A percentile compares a stretch with the other conserved stretches of the same genome.
Evolutionary conservation across 2,113 vertebrate genomes (phyloP).

Genomic region (Neotoma lepida): DNA sequence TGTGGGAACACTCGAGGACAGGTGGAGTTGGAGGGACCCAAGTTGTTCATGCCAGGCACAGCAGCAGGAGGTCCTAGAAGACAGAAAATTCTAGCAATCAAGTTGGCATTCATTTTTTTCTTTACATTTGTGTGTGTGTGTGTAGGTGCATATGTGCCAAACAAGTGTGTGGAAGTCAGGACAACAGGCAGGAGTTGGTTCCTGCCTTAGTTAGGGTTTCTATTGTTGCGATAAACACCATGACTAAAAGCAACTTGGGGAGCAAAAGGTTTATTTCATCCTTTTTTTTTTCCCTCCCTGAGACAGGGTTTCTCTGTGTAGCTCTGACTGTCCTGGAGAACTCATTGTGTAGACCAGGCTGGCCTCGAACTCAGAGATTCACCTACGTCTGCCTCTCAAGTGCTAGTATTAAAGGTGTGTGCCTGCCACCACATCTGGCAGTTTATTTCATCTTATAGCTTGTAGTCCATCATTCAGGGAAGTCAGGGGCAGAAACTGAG

Average conservation of each 20-base stretch:
- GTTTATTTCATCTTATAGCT: background rate
- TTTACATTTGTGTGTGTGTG: background rate
- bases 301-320: background rate
- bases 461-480: background rate
- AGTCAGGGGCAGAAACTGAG: background rate
- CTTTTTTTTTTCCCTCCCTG: background rate
- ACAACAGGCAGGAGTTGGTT: background rate
- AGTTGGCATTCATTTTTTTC: background rate
- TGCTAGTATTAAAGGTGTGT: background rate
- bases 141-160: background rate
- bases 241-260: background rate
- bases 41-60: slow-evolving; percentile 88
- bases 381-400: no score
- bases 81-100: slow-evolving; percentile 57
- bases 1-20: slow-evolving; percentile 94
- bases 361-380: background rate
- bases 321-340: no score
- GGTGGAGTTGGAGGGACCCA: slow-evolving; percentile 88
- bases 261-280: background rate
- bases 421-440: background rate
- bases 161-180: background rate
- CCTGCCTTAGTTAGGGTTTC: background rate
- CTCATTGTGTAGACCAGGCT: background rate
- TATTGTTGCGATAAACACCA: background rate
- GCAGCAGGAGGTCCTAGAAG: slow-evolving; percentile 90